These are phyloP conservation scores for Anabas testudineus DNA, from an alignment of 2,797 vertebrate species.

Conservation along the genomic window DNA sequence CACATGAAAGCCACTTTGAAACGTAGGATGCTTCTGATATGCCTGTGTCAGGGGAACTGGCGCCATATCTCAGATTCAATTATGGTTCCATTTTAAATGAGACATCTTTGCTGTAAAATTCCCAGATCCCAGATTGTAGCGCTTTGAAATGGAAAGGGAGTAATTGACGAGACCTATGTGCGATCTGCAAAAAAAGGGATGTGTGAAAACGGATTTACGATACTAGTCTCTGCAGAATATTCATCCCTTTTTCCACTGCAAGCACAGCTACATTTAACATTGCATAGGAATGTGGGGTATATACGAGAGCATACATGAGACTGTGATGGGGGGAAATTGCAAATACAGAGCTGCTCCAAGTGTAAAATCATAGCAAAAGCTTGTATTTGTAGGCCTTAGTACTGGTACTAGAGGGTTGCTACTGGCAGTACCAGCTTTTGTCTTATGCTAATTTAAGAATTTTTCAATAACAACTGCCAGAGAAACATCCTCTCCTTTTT, in stretches of 20 bases:
- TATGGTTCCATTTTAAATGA: slow-evolving; percentile 75
- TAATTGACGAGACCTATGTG: slow-evolving; percentile 63
- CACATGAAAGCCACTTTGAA: slow-evolving; percentile 76
- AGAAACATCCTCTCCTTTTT: background rate
- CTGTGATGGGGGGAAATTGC: slow-evolving; percentile 30
- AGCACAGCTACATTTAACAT: slow-evolving; percentile 61
- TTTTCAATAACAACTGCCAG: background rate
- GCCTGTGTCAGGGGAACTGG: slow-evolving; percentile 61
- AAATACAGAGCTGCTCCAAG: slow-evolving; percentile 19
- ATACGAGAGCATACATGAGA: slow-evolving; percentile 46
- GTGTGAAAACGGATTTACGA: slow-evolving; percentile 62
- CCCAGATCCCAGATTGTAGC: slow-evolving; percentile 65
- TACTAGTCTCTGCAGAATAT: slow-evolving; percentile 54
- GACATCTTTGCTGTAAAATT: slow-evolving; percentile 62
- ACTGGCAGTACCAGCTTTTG: too few relatives aligned
- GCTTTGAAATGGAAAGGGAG: slow-evolving; percentile 73
- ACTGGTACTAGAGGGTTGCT: too few relatives aligned
- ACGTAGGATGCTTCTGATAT: slow-evolving; percentile 69
- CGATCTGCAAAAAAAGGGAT: slow-evolving; percentile 60
- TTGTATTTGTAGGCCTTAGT: slow-evolving; percentile 35
- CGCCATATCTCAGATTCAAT: slow-evolving; percentile 73
- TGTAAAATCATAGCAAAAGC: slow-evolving; percentile 45
- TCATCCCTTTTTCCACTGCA: slow-evolving; percentile 34
- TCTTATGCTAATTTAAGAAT: too few relatives aligned
- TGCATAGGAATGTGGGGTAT: slow-evolving; percentile 50